Conservation (phyloP, 1,140 invertebrate genomes). For the Eriosoma lanigerum region DNA sequence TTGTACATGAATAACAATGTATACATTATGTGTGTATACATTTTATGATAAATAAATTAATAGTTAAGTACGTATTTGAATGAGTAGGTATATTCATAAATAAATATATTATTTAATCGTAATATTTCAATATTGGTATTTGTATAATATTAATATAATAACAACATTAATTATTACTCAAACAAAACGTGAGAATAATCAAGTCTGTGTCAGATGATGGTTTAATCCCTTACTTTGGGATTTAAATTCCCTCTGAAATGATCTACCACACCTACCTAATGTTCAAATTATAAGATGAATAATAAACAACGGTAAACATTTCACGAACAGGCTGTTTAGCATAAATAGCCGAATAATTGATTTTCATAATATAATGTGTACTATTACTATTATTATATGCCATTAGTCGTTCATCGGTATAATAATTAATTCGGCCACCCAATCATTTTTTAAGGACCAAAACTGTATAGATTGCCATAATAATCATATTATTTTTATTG, state of each 20-base stretch:
- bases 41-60: no score
- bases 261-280: constrained; percentile 10
- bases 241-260: constrained; percentile 4
- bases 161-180: neutral
- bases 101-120: no score
- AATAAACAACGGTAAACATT: constrained; percentile 14
- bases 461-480: no score
- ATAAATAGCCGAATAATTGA: constrained; percentile 19
- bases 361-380: neutral
- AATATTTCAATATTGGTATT: neutral
- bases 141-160: neutral
- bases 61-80: no score
- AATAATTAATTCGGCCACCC: no score
- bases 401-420: no score
- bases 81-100: no score
- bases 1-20: no score
- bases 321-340: constrained; percentile 13
- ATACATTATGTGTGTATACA: no score
- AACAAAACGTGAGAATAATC: constrained; percentile 20
- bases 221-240: constrained; percentile 17
- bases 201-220: neutral
- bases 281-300: constrained; percentile 29
- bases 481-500: no score
- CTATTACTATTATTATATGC: no score
- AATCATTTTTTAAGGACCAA: no score